Conservation (phyloP, 2,797 vertebrate species). For the Trematomus bernacchii region DNA sequence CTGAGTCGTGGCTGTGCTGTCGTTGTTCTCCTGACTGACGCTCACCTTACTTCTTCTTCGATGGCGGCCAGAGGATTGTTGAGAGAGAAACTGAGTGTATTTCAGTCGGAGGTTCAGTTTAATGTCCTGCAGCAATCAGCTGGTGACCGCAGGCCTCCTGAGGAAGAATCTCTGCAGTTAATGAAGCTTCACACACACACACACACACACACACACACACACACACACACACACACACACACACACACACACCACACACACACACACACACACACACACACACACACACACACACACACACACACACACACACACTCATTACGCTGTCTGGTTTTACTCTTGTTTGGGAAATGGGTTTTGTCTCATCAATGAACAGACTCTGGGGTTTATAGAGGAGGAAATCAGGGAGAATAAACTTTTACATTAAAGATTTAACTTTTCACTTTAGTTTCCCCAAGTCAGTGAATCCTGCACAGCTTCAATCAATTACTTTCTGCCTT, state of each 20-base stretch:
- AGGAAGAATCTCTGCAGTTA: conserved; percentile 42
- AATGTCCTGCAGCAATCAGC: conserved; percentile 35
- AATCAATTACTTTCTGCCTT: neutral
- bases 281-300: no score
- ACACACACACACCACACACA: no score
- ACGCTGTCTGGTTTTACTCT: conserved; percentile 4
- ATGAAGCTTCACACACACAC: conserved; percentile 29
- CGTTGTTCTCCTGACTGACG: no score
- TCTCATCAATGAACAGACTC: conserved; percentile 31
- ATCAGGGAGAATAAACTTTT: neutral
- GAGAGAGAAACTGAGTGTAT: neutral
- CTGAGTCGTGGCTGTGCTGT: no score
- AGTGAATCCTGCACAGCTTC: neutral
- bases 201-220: no score
- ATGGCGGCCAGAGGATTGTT: neutral
- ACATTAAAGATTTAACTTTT: conserved; percentile 5
- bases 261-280: no score
- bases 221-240: no score
- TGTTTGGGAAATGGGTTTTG: conserved; percentile 40
- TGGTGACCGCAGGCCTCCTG: conserved; percentile 25
- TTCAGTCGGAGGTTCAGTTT: conserved; percentile 21
- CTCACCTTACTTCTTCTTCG: no score
- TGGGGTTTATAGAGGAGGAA: neutral
- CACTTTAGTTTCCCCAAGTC: conserved; percentile 10
- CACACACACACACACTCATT: conserved; percentile 21